These are phyloP conservation scores for Loriculus beryllinus DNA, from an alignment of 2,797 vertebrate species.

Conservation along the genomic window DNA sequence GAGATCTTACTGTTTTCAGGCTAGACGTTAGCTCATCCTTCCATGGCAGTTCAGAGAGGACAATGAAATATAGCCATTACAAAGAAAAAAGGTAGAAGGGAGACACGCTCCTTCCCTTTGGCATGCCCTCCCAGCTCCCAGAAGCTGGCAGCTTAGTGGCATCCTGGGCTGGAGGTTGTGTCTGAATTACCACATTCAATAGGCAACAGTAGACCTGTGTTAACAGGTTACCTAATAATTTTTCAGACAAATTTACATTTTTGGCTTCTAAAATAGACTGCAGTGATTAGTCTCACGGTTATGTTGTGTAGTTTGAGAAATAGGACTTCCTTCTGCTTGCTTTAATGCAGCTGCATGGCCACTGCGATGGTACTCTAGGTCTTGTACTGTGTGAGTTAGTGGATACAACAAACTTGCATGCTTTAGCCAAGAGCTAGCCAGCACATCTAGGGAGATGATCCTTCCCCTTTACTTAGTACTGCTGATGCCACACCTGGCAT, in stretches of 20 bases:
- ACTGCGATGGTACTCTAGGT: not conserved
- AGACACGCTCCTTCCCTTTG: not conserved
- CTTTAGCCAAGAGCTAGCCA: not conserved
- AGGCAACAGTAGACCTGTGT: not conserved
- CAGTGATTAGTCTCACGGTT: not conserved
- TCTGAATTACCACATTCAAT: not conserved
- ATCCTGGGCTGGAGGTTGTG: not conserved
- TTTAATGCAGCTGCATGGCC: not conserved
- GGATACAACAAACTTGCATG: not conserved
- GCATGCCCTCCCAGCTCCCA: not conserved
- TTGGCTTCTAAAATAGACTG: not conserved
- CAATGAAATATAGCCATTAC: not conserved
- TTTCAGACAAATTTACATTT: not conserved
- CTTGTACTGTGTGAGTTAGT: fast-evolving
- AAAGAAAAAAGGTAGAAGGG: not conserved
- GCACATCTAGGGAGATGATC: not conserved
- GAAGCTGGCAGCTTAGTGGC: not conserved
- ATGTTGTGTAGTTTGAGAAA: not conserved
- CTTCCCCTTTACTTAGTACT: not conserved
- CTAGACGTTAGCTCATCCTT: conserved; percentile 11
- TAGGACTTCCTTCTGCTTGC: not conserved
- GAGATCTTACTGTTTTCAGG: not conserved
- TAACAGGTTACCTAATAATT: not conserved
- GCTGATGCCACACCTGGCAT: not conserved
- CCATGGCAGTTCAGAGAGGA: not conserved